Base-by-base conservation (phyloP, 2,888 invertebrate species). In the Crematogaster levior region DNA sequence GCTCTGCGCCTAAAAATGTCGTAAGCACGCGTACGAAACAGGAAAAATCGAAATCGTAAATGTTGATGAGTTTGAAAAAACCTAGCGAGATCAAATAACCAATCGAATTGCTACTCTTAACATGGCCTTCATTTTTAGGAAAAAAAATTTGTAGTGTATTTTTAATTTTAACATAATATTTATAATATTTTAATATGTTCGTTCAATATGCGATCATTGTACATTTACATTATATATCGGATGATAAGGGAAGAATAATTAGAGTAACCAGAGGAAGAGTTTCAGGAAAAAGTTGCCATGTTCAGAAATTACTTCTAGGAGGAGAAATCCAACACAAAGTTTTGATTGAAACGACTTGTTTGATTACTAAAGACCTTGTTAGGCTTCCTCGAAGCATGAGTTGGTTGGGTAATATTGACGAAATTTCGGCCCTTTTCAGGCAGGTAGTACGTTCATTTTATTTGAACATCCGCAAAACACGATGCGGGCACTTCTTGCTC, bases 381-480 rank as follows among this genome's bases (percentile, higher is more conserved):
- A 34, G 15, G 21, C 40, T 58, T 40, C 15, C 5, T 46, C n/a
- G 18, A 73, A 40, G 27, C 27, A 21, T 30, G 15, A n/a, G n/a
- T n/a, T n/a, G n/a, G 15, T 68, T 68, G 51, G 34, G 30, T 68
- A 68, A 68, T 68, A 58, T 73, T 60, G 34, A 43, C 27, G 9
- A 58, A n/a, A 27, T 27, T 27, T 56, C 18, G 56, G 24, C 15
- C 27, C 56, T 40, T 43, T 48, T 68, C 48, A 63, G 3, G 5
- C 68, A 43, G 9, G 15, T 40, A 40, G 24, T 37, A 18, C 37
- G 56, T 27, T 21, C 10, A 34, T 34, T n/a, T 58, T 15, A 30
- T 43, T 73, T 30, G 21, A 58, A 73, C 43, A 24, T 58, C 58
- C 58, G 21, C 40, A 30, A 43, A 58, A 58, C 60, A 40, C 30